Conservation (phyloP, 2,113 vertebrate genomes). For the Macquaria australasica region DNA sequence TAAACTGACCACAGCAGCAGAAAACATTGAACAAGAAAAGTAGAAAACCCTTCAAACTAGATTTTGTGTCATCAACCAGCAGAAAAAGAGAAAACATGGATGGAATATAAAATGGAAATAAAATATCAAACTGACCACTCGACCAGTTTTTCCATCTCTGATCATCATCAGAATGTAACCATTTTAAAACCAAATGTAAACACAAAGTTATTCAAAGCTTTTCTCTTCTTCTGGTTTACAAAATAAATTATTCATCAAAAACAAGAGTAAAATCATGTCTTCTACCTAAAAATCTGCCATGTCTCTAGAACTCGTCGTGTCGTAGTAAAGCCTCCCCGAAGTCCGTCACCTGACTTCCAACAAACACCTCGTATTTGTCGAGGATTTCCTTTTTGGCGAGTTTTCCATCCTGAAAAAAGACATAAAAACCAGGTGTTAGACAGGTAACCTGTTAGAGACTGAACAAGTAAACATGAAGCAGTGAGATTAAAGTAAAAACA, state of each 20-base stretch:
- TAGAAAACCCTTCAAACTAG: not conserved
- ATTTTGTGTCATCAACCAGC: not conserved
- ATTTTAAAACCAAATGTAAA: not conserved
- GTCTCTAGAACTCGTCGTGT: slow-evolving; percentile 91
- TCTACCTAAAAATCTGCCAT: not conserved
- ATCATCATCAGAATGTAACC: not conserved
- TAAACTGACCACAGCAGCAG: not conserved
- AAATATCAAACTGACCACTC: not conserved
- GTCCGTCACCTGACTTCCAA: slow-evolving; percentile 95
- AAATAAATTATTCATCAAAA: slow-evolving; percentile 27
- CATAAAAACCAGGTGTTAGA: not conserved
- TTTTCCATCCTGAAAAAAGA: slow-evolving; percentile 88
- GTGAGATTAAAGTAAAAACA: too few relatives aligned
- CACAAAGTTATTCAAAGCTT: not conserved
- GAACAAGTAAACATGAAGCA: not conserved
- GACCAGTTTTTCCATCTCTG: not conserved
- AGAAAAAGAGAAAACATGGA: not conserved
- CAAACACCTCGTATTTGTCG: slow-evolving; percentile 92
- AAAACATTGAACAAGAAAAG: not conserved
- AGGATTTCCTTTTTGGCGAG: slow-evolving; percentile 92
- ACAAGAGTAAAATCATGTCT: not conserved
- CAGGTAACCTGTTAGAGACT: not conserved
- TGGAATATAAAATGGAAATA: not conserved
- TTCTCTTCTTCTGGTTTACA: not conserved
- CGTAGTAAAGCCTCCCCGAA: slow-evolving; percentile 92